phyloP scores from a whole-genome alignment of 2,888 invertebrate genomes.

The Eupithecia insigniata region DNA sequence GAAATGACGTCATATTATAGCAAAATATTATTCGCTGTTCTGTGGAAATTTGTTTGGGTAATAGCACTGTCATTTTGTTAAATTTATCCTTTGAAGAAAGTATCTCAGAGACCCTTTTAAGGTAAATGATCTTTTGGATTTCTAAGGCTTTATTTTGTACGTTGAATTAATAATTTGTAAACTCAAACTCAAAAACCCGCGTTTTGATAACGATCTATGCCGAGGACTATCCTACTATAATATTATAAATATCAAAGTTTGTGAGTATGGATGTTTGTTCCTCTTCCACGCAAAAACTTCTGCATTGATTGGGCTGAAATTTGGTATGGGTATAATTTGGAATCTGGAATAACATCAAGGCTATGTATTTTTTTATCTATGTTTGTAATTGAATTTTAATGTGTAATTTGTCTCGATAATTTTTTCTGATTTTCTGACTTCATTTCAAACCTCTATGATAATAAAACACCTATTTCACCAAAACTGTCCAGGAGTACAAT shows the following conservation, averaged over 20 bases:
- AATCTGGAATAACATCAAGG: too few relatives aligned
- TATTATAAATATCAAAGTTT: too few relatives aligned
- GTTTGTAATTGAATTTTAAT: background rate
- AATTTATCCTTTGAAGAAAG: conserved; percentile 21
- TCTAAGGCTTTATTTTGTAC: background rate
- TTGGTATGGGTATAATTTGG: too few relatives aligned
- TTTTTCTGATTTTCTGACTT: too few relatives aligned
- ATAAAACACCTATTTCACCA: background rate
- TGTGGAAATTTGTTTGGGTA: conserved; percentile 41
- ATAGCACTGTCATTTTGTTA: conserved; percentile 24
- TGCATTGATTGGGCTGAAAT: too few relatives aligned
- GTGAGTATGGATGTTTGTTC: too few relatives aligned
- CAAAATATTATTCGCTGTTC: conserved; percentile 20
- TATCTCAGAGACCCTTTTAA: conserved; percentile 16
- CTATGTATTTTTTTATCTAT: too few relatives aligned
- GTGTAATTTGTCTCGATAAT: too few relatives aligned
- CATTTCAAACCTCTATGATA: too few relatives aligned
- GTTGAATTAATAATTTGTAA: background rate
- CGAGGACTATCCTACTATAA: background rate
- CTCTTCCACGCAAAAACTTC: too few relatives aligned
- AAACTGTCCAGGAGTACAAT: background rate
- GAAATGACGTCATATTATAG: conserved; percentile 57
- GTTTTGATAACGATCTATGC: background rate
- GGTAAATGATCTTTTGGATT: conserved; percentile 8
- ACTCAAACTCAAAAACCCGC: background rate